Conservation (phyloP, 2,113 vertebrate genomes). For the Grammatotria lemairii region DNA sequence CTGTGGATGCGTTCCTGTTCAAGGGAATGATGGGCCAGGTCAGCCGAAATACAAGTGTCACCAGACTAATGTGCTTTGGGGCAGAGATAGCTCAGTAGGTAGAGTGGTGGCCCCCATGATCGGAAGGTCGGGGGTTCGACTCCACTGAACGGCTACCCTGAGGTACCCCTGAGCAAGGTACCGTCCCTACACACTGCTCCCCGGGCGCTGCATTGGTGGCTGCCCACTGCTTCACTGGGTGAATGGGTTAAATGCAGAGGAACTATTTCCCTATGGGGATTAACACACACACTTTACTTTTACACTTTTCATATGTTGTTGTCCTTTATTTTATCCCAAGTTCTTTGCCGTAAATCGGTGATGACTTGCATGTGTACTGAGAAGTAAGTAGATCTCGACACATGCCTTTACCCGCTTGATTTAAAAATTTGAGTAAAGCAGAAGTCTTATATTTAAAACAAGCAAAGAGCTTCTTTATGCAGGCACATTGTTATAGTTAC, state of each 20-base stretch:
- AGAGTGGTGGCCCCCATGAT: too few relatives aligned
- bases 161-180: too few relatives aligned
- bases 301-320: fast-evolving
- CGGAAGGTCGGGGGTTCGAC: too few relatives aligned
- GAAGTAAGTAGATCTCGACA: not conserved
- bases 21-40: conserved; percentile 42
- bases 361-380: not conserved
- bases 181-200: too few relatives aligned
- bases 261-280: too few relatives aligned
- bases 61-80: fast-evolving
- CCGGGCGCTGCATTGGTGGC: too few relatives aligned
- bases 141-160: too few relatives aligned
- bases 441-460: not conserved
- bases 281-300: too few relatives aligned
- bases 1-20: conserved; percentile 64
- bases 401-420: fast-evolving
- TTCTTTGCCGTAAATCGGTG: fast-evolving
- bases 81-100: too few relatives aligned
- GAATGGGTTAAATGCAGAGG: too few relatives aligned
- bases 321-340: not conserved
- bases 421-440: not conserved
- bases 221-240: too few relatives aligned
- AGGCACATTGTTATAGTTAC: not conserved
- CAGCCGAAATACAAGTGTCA: not conserved
- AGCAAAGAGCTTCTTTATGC: not conserved